Base-by-base conservation (phyloP, 1,140 invertebrate species). In the Mactra quadrangularis region DNA sequence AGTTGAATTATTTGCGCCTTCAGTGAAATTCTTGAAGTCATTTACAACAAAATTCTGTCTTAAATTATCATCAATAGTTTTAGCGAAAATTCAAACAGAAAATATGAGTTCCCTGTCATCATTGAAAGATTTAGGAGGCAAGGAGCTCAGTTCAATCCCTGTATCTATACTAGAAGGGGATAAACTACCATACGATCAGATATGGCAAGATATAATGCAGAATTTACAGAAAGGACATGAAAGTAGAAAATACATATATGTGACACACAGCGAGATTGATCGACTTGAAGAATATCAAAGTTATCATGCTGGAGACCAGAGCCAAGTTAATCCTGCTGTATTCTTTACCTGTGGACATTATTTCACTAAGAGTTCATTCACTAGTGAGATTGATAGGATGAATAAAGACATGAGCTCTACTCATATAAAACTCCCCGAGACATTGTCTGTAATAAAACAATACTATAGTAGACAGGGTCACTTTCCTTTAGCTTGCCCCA, bases 311-410 rank as follows among this genome's bases (percentile, higher is more conserved):
- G 60, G 75, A 25, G 27, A 27, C 45, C 22, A 72, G 7, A 33
- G 45, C 7, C 31, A 74, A 31, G 29, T 52, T 11, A 66, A 57
- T 74, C 19, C 45, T 22, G 68, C 78, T n/a, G 76, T 88, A 4
- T 74, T 87, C 17, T 88, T 88, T 57, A 86, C 87, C 0, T 88
- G 87, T 82, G 87, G 87, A n/a, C 87, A 88, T 70, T 82, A 87
- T 45, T 87, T 66, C 47, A 71, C 82, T 4, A 82, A 85, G 53
- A 4, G 27, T 19, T 25, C 52, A 9, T 87, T 88, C 64, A 60
- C 7, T 13, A 55, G 66, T 19, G 87, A 88, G 33, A n/a, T 87
- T 11, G 71, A 62, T 3, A 75, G 68, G 35, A 45, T 88, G 38
- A 81, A 75, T 22, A 47, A 41, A 22, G 79, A 84, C 35, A 31